Evolutionary conservation across 2,797 vertebrate genomes (phyloP).

Genomic region (Ciconia nigra): DNA sequence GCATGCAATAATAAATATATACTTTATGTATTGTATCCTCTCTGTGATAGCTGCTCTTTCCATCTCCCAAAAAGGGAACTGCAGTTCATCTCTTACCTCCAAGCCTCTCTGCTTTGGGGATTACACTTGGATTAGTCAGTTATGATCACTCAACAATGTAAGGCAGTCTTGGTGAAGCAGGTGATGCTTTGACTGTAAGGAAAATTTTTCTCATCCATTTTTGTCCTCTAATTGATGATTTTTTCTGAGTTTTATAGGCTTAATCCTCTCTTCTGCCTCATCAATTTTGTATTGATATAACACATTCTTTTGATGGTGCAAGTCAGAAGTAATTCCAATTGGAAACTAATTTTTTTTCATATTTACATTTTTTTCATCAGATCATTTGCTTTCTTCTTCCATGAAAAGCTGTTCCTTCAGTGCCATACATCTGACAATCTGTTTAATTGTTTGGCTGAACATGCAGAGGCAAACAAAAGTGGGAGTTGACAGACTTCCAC

Average conservation of each 20-base stretch:
- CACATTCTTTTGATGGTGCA: neutral
- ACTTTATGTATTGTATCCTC: neutral
- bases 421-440: neutral
- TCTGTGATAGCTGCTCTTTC: neutral
- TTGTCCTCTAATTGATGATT: neutral
- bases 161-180: neutral
- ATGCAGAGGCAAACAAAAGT: neutral
- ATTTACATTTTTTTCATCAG: neutral
- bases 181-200: neutral
- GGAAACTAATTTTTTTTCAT: neutral
- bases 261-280: neutral
- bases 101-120: neutral
- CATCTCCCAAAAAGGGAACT: neutral
- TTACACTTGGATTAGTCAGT: neutral
- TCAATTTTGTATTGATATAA: neutral
- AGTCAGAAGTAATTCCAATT: neutral
- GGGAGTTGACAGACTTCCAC: neutral
- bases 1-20: neutral
- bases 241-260: neutral
- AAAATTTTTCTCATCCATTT: neutral
- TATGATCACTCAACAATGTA: neutral
- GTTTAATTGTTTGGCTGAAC: slow-evolving; percentile 4
- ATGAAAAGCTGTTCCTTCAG: neutral
- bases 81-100: neutral
- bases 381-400: neutral